Evolutionary conservation across 1,140 invertebrate genomes (phyloP).

Genomic region (Hestina assimilis): DNA sequence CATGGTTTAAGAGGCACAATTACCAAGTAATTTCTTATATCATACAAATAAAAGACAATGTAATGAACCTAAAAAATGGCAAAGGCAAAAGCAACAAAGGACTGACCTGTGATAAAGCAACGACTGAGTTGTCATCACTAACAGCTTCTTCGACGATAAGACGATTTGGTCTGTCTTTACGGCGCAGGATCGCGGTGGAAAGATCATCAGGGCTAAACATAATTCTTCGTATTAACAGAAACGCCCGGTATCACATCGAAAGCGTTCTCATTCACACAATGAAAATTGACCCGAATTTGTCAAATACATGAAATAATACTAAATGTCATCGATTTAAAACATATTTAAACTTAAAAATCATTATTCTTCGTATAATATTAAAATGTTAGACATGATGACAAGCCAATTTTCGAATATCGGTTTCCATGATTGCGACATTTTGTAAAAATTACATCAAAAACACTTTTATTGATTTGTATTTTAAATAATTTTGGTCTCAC

Average conservation of each 20-base stretch:
- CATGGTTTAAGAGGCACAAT: too few species aligned
- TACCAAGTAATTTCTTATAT: too few species aligned
- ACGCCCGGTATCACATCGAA: slow-evolving; percentile 16
- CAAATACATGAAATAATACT: neutral
- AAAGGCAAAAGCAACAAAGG: slow-evolving; percentile 33
- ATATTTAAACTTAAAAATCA: neutral
- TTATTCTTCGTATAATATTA: slow-evolving; percentile 14
- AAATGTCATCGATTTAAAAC: neutral
- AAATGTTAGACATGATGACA: slow-evolving; percentile 74
- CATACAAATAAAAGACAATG: too few species aligned
- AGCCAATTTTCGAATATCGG: slow-evolving; percentile 72
- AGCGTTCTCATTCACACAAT: neutral
- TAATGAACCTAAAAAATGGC: too few species aligned
- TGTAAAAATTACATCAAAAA: slow-evolving; percentile 3
- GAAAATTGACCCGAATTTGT: neutral
- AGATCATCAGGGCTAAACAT: slow-evolving; percentile 90
- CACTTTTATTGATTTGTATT: slow-evolving; percentile 4
- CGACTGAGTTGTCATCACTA: slow-evolving; percentile 99
- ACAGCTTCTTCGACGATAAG: slow-evolving; percentile 98
- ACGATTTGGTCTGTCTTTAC: slow-evolving; percentile 98
- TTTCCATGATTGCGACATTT: slow-evolving; percentile 33
- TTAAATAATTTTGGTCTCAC: slow-evolving; percentile 51
- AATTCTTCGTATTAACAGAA: slow-evolving; percentile 28
- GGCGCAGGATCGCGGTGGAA: slow-evolving; percentile 98
- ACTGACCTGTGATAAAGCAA: slow-evolving; percentile 93